Conservation (phyloP, 53 echinoderm and acorn worm species). For the Paracentrotus lividus region DNA sequence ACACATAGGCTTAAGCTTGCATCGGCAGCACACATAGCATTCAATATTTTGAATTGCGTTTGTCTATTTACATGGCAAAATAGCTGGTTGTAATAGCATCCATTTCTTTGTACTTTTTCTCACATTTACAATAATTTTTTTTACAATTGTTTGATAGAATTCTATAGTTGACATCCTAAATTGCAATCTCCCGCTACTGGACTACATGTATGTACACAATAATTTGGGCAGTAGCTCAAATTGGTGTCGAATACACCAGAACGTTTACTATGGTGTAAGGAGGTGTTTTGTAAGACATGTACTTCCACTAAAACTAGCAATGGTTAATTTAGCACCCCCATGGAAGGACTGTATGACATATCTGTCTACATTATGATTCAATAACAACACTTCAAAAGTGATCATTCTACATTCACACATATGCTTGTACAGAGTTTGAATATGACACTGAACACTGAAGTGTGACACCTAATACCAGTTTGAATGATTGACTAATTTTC, state of each 20-base stretch:
- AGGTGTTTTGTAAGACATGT: not conserved
- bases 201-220: not conserved
- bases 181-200: not conserved
- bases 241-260: not conserved
- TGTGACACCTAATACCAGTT: not conserved
- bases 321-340: not conserved
- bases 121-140: not conserved
- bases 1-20: slow-evolving; percentile 13
- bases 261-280: not conserved
- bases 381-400: not conserved
- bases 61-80: slow-evolving; percentile 62
- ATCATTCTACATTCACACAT: not conserved
- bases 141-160: slow-evolving; percentile 2
- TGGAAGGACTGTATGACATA: not conserved
- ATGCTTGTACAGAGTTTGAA: not conserved
- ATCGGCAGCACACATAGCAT: slow-evolving; percentile 46
- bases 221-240: not conserved
- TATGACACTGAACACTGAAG: not conserved
- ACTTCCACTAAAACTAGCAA: not conserved
- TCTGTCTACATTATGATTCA: not conserved
- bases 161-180: not conserved
- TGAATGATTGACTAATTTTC: not conserved
- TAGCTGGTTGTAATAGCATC: slow-evolving; percentile 4
- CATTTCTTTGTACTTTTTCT: slow-evolving; percentile 16
- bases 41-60: not conserved